Evolutionary conservation across 2,888 invertebrate species (phyloP).

Genomic region (Lysandra coridon): DNA sequence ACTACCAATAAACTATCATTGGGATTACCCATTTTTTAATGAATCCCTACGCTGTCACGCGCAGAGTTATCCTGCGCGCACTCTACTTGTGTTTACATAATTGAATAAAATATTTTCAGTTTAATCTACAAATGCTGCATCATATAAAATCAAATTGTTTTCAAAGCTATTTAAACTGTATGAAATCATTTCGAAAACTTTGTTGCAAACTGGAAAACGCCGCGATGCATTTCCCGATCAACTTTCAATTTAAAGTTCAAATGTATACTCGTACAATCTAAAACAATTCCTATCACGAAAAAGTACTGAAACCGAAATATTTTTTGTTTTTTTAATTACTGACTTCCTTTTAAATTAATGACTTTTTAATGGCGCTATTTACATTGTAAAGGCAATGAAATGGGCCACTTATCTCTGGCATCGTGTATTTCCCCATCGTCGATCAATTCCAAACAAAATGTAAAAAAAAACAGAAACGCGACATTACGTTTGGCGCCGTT

Average conservation of each 20-base stretch:
- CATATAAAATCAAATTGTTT: neutral
- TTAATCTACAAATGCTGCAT: no score
- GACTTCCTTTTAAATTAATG: neutral
- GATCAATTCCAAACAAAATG: constrained; percentile 28
- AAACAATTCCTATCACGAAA: neutral
- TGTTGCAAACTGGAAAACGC: neutral
- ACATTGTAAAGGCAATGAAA: constrained; percentile 1
- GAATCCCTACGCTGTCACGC: no score
- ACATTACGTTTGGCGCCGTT: constrained; percentile 45
- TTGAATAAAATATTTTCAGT: no score
- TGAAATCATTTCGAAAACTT: constrained; percentile 8
- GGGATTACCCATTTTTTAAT: no score
- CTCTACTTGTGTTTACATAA: no score
- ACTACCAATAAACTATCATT: no score
- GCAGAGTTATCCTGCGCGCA: no score
- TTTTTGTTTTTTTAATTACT: neutral
- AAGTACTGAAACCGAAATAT: neutral
- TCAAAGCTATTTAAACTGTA: neutral
- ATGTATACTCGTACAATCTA: neutral
- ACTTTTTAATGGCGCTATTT: constrained; percentile 19
- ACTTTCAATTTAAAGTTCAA: neutral
- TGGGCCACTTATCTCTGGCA: constrained; percentile 12
- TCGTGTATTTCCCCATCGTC: constrained; percentile 31
- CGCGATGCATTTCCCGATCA: neutral
- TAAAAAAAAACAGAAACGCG: constrained; percentile 37